A percentile compares a stretch with the other conserved stretches of the same genome.
Conservation (phyloP, 2,113 vertebrate species). For the Tragelaphus buxtoni region DNA sequence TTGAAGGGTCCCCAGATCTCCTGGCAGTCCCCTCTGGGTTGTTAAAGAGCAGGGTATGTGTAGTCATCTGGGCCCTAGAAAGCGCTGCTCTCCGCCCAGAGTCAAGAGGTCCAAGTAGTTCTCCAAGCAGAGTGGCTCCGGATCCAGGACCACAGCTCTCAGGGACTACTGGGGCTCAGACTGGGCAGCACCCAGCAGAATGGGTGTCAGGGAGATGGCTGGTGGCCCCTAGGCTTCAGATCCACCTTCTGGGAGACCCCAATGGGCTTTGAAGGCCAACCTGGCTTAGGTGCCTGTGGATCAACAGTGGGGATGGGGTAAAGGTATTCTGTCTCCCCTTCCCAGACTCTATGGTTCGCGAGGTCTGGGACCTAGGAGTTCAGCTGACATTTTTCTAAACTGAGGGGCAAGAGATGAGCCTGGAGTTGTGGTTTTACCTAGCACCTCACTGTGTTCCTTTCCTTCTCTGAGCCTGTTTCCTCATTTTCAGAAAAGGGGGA, state of each 20-base stretch:
- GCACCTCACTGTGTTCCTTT: neutral
- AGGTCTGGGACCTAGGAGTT: neutral
- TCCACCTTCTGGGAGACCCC: neutral
- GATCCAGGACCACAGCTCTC: neutral
- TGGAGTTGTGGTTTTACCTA: neutral
- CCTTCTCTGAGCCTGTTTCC: neutral
- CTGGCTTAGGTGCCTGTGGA: neutral
- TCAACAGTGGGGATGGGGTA: rapidly evolving
- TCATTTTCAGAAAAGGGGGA: neutral
- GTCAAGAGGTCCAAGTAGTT: neutral
- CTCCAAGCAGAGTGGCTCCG: neutral
- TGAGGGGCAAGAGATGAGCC: neutral
- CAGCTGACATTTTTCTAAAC: neutral
- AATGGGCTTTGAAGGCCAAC: neutral
- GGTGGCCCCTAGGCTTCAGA: neutral
- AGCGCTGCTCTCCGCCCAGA: neutral
- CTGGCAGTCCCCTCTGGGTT: neutral
- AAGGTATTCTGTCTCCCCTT: neutral
- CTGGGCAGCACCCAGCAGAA: neutral
- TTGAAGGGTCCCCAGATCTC: neutral
- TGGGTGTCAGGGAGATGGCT: neutral
- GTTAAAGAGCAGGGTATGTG: neutral
- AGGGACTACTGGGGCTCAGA: neutral
- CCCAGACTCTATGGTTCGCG: rapidly evolving
- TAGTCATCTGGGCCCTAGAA: neutral